Evolutionary conservation across 2,888 invertebrate species (phyloP), one percentile per base, ranked within the genome.

Genomic region (Linnaemya vulpina): DNA sequence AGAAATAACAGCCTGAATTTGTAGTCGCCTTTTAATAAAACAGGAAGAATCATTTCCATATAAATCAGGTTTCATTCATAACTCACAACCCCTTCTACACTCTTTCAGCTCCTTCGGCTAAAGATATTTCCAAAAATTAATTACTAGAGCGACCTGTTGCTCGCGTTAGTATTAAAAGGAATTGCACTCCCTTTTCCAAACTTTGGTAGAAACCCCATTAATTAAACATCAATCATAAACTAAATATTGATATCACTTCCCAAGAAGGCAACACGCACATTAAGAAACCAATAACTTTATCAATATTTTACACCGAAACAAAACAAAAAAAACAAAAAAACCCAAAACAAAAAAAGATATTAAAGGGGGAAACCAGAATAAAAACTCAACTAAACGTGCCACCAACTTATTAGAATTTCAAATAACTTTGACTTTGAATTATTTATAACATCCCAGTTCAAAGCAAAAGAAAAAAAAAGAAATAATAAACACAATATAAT

Each of bases 391-490:
- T 73, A 60, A 74, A 75, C 81, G 65, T 78, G 84, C 80, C 68
- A 78, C 65, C 74, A 78, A 75, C 84, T 82, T 82, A 85, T 85
- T 85, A 78, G 65, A 74, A 85, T 85, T 82, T 81, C 78, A 82
- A 85, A 82, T 82, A 78, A 85, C 74, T 82, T 85, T 82, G 84
- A 84, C 77, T 81, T 81, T 84, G 85, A 85, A 85, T 85, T 85
- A 85, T 85, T 85, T 85, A 85, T 85, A 75, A 75, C 63, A n/a
- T 78, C 70, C 43, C 73, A 63, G 49, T 40, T 9, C 46, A 51
- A 17, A 43, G 51, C 30, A 30, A 30, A 30, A 30, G 30, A 5
- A 5, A 30, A 30, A 30, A 3, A 30, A 30, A 5, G 30, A 30
- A 30, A 30, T 30, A 30, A 30, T 30, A 77, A 46, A 22, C 62